These are phyloP conservation scores for Theretra japonica DNA, from an alignment of 2,888 invertebrate species.

Conservation along the genomic window DNA sequence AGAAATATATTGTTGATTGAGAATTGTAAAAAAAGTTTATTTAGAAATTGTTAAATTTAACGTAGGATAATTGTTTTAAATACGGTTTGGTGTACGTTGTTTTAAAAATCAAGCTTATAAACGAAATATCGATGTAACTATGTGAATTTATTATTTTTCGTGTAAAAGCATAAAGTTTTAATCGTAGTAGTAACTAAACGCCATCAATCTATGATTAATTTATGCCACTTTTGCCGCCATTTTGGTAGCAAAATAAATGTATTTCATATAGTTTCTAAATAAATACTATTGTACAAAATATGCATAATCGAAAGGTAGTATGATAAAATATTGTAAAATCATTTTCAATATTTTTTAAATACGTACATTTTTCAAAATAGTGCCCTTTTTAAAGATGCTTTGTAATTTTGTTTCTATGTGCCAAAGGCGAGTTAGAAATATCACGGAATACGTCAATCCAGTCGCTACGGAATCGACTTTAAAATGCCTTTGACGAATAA, in stretches of 20 bases:
- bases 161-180: not conserved
- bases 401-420: not conserved
- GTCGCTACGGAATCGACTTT: constrained; percentile 28
- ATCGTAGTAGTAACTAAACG: not conserved
- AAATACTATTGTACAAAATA: constrained; percentile 31
- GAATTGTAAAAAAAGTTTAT: constrained; percentile 35
- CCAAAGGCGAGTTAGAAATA: constrained; percentile 26
- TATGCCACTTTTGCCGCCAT: constrained; percentile 11
- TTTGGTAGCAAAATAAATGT: not conserved
- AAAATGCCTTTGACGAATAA: constrained; percentile 62
- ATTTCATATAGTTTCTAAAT: constrained; percentile 8
- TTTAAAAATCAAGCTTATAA: constrained; percentile 6
- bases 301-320: constrained; percentile 31
- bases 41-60: constrained; percentile 22
- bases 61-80: constrained; percentile 17
- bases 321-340: constrained; percentile 11
- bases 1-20: constrained; percentile 32
- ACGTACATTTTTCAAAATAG: constrained; percentile 13
- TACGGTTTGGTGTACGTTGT: not conserved
- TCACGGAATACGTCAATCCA: constrained; percentile 28
- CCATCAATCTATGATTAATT: too few relatives aligned
- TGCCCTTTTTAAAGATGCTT: constrained; percentile 13
- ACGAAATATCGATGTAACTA: not conserved
- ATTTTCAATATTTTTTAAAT: constrained; percentile 23
- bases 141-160: not conserved